Evolutionary conservation across 2,113 vertebrate genomes (phyloP).

Genomic region (Sinocyclocheilus anophthalmus): DNA sequence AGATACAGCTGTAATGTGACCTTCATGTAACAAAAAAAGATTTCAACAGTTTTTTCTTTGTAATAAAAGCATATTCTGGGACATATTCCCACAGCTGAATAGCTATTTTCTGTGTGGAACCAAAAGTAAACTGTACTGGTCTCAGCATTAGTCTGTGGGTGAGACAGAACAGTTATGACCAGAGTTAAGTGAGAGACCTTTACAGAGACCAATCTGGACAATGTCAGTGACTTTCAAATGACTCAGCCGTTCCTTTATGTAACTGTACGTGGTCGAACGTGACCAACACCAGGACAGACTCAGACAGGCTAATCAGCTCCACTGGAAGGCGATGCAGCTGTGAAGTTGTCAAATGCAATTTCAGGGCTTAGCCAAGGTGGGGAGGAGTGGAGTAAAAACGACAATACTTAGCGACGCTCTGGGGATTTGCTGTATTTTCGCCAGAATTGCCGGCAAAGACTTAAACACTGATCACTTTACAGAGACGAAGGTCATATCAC

Average conservation of each 20-base stretch:
- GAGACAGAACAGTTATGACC: slow-evolving; percentile 8
- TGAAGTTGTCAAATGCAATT: slow-evolving; percentile 49
- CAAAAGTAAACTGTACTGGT: neutral
- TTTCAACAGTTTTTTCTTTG: neutral
- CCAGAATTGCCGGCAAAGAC: slow-evolving; percentile 41
- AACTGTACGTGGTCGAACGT: slow-evolving; percentile 35
- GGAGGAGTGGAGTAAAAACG: slow-evolving; percentile 30
- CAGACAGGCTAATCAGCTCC: slow-evolving; percentile 38
- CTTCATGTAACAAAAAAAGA: neutral
- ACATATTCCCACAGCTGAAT: neutral
- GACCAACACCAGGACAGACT: slow-evolving; percentile 43
- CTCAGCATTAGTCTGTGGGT: neutral
- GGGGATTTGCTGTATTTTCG: slow-evolving; percentile 24
- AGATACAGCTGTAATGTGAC: neutral
- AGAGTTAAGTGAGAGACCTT: neutral
- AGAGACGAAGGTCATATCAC: slow-evolving; percentile 48
- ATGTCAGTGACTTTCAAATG: slow-evolving; percentile 17
- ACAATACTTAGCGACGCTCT: slow-evolving; percentile 18
- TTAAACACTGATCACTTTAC: slow-evolving; percentile 48
- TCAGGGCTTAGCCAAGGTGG: slow-evolving; percentile 42
- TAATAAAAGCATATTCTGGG: neutral
- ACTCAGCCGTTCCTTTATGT: slow-evolving; percentile 29
- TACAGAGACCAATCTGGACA: neutral
- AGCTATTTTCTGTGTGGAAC: neutral
- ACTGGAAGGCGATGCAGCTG: slow-evolving; percentile 43